Evolutionary conservation across 2,888 invertebrate species (phyloP).

Genomic region (Metopia argyrocephala): DNA sequence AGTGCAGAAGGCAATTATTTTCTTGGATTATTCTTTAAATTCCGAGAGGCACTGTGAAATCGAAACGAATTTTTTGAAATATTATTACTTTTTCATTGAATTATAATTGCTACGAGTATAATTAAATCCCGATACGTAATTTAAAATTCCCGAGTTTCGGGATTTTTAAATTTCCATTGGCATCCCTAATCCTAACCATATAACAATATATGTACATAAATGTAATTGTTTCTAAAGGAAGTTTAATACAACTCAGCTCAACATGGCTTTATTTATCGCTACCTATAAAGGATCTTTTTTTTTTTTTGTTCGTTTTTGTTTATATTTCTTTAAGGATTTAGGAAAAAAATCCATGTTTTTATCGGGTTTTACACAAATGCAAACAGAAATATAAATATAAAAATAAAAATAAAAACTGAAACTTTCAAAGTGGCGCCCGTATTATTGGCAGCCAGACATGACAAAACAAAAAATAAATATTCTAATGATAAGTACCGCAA

Average conservation of each 20-base stretch:
- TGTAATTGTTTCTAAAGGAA: slow-evolving; percentile 44
- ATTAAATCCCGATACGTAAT: no score
- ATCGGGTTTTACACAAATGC: no score
- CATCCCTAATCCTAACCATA: slow-evolving; percentile 13
- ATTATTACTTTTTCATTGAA: no score
- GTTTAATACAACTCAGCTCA: slow-evolving; percentile 23
- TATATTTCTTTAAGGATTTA: slow-evolving; percentile 44
- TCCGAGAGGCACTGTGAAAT: no score
- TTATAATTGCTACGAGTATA: no score
- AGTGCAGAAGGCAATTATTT: no score
- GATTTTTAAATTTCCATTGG: no score
- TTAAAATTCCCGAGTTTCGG: no score
- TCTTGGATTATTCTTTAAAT: no score
- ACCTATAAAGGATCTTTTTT: slow-evolving; percentile 38
- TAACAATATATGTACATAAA: slow-evolving; percentile 32
- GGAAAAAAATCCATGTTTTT: slow-evolving; percentile 36
- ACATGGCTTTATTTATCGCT: slow-evolving; percentile 32
- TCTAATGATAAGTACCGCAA: slow-evolving; percentile 47
- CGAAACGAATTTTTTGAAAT: no score
- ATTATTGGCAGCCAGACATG: slow-evolving; percentile 59
- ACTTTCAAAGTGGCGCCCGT: slow-evolving; percentile 56
- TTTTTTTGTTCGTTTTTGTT: background rate
- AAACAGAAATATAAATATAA: background rate
- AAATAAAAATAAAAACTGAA: slow-evolving; percentile 40
- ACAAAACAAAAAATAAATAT: slow-evolving; percentile 16